Evolutionary conservation across 2,888 invertebrate species (phyloP), one percentile per base, ranked within the genome.

Genomic region (Pammene fasciana): DNA sequence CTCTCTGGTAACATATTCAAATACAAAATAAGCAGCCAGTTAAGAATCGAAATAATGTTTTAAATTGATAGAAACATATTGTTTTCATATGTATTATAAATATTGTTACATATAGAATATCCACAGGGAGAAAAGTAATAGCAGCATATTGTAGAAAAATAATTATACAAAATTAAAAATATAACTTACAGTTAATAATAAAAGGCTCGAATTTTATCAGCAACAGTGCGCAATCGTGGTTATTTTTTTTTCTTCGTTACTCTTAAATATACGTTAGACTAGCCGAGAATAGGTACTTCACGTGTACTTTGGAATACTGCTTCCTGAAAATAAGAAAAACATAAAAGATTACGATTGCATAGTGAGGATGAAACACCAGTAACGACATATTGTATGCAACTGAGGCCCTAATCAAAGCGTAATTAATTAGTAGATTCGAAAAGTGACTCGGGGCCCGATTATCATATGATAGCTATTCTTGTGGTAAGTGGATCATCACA

Each of bases 301-400:
- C 84, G 92, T 92, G 86, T 92, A 92, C 90, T 92, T 92, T 87
- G 92, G 92, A 87, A 91, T 87, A 90, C 92, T 89, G 90, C 86
- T 86, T 84, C 92, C 92, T 92, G 92, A 72, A 92, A 92, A 89
- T 84, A 88, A 89, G 80, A 86, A 82, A 86, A 83, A 78, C 77
- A 74, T 71, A 74, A 72, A 71, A 52, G 74, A 72, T 73, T 67
- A 64, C 71, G 72, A 72, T 70, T 70, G 52, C 26, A 59, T 45
- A n/a, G 46, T 34, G 36, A 54, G 41, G 62, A 48, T 41, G 6
- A 26, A 38, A 50, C 50, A 48, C 38, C 26, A 11, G 38, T 10
- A 26, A 13, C 52, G 26, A 26, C 6, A 11, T 10, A 43, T 5
- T 38, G 9, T 2, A 14, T 38, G 36, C n/a, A 13, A 6, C n/a